phyloP scores from a whole-genome alignment of 2,797 vertebrate genomes.

The Geotria australis region DNA sequence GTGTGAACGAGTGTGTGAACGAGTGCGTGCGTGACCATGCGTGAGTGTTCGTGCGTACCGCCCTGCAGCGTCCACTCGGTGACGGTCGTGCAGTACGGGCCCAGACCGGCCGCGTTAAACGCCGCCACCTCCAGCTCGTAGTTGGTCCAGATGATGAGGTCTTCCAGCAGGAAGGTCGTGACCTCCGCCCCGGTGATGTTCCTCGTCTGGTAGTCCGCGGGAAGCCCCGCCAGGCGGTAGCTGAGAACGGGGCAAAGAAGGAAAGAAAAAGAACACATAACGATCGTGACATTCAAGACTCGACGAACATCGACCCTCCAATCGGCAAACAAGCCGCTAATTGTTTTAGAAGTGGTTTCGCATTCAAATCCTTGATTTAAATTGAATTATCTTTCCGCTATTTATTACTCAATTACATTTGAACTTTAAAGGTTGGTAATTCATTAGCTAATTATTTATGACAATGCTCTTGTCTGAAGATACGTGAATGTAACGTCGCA shows the following conservation, averaged over 20 bases:
- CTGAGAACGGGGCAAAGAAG: slow-evolving; percentile 8
- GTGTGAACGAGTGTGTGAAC: too few relatives aligned
- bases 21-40: too few relatives aligned
- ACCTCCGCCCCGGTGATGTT: slow-evolving; percentile 67
- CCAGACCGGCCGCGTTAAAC: slow-evolving; percentile 66
- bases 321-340: too few relatives aligned
- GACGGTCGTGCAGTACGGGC: slow-evolving; percentile 61
- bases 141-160: slow-evolving; percentile 97
- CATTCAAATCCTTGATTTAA: too few relatives aligned
- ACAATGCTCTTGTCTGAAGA: too few relatives aligned
- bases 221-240: slow-evolving; percentile 65
- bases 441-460: too few relatives aligned
- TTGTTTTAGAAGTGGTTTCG: too few relatives aligned
- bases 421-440: too few relatives aligned
- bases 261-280: neutral
- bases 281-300: neutral
- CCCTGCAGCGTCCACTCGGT: slow-evolving; percentile 92
- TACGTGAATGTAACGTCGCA: too few relatives aligned
- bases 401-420: too few relatives aligned
- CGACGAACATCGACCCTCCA: too few relatives aligned
- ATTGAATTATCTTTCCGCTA: too few relatives aligned
- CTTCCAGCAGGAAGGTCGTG: slow-evolving; percentile 66
- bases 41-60: slow-evolving; percentile 19
- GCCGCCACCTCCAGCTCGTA: slow-evolving; percentile 92
- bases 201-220: slow-evolving; percentile 71